Conservation (phyloP, 64 coral and sea anemone species). For the Montipora sp. region DNA sequence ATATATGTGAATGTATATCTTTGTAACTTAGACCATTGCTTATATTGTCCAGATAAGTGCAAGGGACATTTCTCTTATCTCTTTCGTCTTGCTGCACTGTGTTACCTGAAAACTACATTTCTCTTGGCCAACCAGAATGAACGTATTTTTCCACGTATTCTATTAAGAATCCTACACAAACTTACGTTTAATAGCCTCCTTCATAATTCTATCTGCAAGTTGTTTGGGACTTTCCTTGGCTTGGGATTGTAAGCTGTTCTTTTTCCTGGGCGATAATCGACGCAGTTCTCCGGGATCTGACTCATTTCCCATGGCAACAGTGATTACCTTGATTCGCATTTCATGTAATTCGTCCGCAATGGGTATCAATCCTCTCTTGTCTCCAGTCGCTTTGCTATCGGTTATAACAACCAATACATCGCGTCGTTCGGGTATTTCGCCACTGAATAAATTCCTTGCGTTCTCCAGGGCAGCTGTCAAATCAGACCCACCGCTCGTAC, state of each 20-base stretch:
- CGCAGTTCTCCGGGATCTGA: conserved; percentile 49
- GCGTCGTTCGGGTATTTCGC: conserved; percentile 30
- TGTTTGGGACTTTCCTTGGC: conserved; percentile 46
- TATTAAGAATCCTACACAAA: neutral
- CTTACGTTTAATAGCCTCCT: conserved; percentile 57
- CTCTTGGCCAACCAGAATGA: too few relatives aligned
- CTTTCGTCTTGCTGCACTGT: too few relatives aligned
- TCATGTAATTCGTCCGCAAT: conserved; percentile 38
- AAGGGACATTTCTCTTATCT: too few relatives aligned
- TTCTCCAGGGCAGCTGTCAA: conserved; percentile 35
- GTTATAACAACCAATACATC: conserved; percentile 72
- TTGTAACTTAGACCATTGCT: too few relatives aligned
- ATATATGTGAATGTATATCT: too few relatives aligned
- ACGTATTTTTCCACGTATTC: too few relatives aligned
- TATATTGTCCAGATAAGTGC: too few relatives aligned
- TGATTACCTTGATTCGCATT: conserved; percentile 25
- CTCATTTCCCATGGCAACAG: conserved; percentile 55
- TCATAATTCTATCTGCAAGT: conserved; percentile 68
- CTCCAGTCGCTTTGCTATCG: conserved; percentile 69
- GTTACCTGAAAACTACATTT: too few relatives aligned
- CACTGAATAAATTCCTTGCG: conserved; percentile 44
- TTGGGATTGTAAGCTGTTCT: conserved; percentile 21
- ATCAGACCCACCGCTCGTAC: conserved; percentile 10
- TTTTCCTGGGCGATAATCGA: conserved; percentile 36
- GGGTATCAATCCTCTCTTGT: neutral